Evolutionary conservation across 1,140 invertebrate species (phyloP), one percentile per base, ranked within the genome.

Genomic region (Capitella teleta): DNA sequence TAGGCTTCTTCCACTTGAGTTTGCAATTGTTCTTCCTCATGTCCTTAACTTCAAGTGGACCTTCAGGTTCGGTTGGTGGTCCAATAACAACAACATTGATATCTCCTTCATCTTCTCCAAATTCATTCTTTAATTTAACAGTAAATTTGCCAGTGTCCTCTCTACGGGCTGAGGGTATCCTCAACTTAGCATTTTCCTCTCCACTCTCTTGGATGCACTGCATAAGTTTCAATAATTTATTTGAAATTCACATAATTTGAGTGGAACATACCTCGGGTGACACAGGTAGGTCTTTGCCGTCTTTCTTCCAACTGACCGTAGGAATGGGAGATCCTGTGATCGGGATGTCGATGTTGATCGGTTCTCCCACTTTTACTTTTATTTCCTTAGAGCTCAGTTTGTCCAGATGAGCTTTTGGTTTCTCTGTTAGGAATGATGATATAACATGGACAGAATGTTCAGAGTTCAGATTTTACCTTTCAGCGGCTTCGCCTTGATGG

Each of bases 21-120:
- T 94, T 95, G 65, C 87, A 91, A 16, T 90, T 88, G 66, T 97
- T 91, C 66, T 90, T 87, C n/a, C 86, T 93, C 16, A 98, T 84
- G 67, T 97, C 90, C 5, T 82, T 77, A 24, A 96, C 88, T 72
- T 93, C 85, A 0, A 98, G 77, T 0, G 93, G 93, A 30, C 92
- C 93, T 59, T 94, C 87, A 0, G 94, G 94, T 63, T 86, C 84
- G 21, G 82, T 80, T 40, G 93, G 86, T 81, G 53, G 87, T 85
- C 69, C 84, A 4, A 95, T 77, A 5, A 97, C 90, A 37, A 86
- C 85, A 1, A 97, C 77, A 66, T 95, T 89, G 4, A 95, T 83
- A 1, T 86, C 87, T 61, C 91, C 89, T 53, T 79, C 77, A 66
- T 95, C 91, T 56, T 82, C 82, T 12, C 92, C 92, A 60, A 86